Conservation (phyloP, 2,888 invertebrate genomes). For the Orchesellides sinensis region DNA sequence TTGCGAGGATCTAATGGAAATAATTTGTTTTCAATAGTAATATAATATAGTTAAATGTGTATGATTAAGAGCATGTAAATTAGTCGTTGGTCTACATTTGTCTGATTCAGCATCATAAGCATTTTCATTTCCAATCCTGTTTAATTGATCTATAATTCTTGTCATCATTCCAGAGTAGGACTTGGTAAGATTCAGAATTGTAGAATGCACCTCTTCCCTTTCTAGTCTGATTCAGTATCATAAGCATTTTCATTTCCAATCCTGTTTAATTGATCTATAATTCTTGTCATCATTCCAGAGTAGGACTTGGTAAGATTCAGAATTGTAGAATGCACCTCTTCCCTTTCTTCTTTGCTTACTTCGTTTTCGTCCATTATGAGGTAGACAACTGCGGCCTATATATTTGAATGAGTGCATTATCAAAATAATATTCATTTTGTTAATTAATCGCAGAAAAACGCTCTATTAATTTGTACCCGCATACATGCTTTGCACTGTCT, state of each 20-base stretch:
- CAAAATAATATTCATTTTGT: not conserved
- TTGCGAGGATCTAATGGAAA: no score
- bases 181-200: not conserved
- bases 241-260: not conserved
- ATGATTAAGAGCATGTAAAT: no score
- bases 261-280: constrained; percentile 4
- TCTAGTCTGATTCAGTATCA: not conserved
- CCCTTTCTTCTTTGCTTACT: not conserved
- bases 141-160: constrained; percentile 10
- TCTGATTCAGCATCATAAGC: not conserved
- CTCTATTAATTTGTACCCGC: not conserved
- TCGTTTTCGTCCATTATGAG: constrained; percentile 31
- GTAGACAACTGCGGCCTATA: constrained; percentile 44
- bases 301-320: not conserved
- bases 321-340: not conserved
- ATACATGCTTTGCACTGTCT: constrained; percentile 30
- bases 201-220: not conserved
- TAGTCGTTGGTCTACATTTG: no score
- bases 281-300: constrained; percentile 1
- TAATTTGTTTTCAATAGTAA: no score
- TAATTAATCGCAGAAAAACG: no score
- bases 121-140: not conserved
- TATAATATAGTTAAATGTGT: no score
- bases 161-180: constrained; percentile 1
- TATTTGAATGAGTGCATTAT: not conserved